Conservation (phyloP, 2,113 vertebrate species). For the Cephalopterus ornatus region DNA sequence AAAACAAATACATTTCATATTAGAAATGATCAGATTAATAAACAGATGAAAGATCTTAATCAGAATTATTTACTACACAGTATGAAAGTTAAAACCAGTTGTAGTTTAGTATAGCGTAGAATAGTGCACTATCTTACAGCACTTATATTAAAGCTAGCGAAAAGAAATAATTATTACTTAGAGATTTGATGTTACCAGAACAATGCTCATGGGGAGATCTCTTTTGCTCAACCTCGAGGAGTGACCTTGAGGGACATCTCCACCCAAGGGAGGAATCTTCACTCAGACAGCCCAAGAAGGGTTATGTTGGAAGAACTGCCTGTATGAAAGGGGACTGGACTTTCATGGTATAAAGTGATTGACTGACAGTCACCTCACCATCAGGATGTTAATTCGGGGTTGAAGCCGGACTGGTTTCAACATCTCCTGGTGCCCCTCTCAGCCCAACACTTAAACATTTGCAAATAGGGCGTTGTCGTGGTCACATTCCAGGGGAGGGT, state of each 20-base stretch:
- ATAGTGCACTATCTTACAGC: background rate
- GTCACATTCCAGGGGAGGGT: background rate
- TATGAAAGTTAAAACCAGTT: background rate
- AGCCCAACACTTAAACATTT: background rate
- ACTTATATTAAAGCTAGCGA: background rate
- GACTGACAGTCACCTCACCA: background rate
- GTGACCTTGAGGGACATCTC: background rate
- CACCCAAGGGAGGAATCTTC: background rate
- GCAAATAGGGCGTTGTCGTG: background rate
- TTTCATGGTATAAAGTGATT: background rate
- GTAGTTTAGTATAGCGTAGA: background rate
- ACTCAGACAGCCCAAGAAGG: background rate
- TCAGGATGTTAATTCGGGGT: background rate
- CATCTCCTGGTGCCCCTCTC: background rate
- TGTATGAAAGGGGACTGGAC: background rate
- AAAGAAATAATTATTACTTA: background rate
- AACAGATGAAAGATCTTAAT: background rate
- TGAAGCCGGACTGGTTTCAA: background rate
- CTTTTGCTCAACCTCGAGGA: background rate
- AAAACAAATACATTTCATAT: background rate
- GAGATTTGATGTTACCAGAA: background rate
- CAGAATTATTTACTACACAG: background rate
- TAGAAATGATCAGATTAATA: background rate
- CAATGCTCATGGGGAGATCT: background rate
- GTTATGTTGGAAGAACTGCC: background rate